A percentile compares a stretch with the other conserved stretches of the same genome.
These are phyloP conservation scores for Albula goreensis DNA, from an alignment of 2,113 vertebrate species.

Conservation along the genomic window DNA sequence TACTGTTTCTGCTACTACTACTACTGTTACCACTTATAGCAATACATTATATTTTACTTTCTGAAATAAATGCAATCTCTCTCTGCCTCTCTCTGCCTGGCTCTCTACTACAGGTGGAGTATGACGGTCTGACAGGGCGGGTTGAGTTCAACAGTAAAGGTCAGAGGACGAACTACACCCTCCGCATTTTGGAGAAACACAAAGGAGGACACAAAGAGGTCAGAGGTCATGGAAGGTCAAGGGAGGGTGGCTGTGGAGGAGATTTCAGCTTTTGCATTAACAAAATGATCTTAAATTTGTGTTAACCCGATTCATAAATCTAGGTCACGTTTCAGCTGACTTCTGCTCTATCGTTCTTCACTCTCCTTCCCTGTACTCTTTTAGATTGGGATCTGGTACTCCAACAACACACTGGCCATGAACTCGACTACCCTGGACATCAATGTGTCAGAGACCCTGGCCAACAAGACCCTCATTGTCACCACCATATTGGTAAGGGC, in stretches of 20 bases:
- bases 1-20: no score
- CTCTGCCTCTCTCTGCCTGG: conserved; percentile 12
- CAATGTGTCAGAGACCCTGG: conserved; percentile 79
- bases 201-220: conserved; percentile 83
- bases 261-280: background rate
- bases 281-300: background rate
- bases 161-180: conserved; percentile 89
- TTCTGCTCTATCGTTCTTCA: background rate
- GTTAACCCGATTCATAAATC: no score
- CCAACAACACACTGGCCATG: conserved; percentile 86
- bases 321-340: background rate
- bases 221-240: conserved; percentile 45
- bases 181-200: conserved; percentile 84
- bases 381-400: conserved; percentile 87
- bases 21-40: no score
- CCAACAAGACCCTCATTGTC: conserved; percentile 84
- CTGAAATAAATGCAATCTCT: background rate
- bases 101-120: conserved; percentile 79
- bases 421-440: conserved; percentile 83
- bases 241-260: background rate
- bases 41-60: no score
- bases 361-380: background rate
- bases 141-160: conserved; percentile 94
- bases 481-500: conserved; percentile 86
- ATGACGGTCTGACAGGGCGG: conserved; percentile 83